Percentiles rank a stretch among this genome's conserved stretches.
phyloP scores from a whole-genome alignment of 2,113 vertebrate species.

The Neopipo cinnamomea region DNA sequence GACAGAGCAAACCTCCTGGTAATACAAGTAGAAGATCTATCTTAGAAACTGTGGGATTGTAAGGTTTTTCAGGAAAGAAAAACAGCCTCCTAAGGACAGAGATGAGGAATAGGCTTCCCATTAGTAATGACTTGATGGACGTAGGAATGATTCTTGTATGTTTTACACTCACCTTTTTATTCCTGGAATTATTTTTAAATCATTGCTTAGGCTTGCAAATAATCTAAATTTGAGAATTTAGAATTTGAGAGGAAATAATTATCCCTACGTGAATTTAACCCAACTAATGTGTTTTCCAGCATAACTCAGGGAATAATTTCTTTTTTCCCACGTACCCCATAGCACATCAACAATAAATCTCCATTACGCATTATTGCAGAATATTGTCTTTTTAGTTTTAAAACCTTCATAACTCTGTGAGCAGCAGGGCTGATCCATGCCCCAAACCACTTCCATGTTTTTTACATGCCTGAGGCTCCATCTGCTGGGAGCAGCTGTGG shows the following conservation, averaged over 20 bases:
- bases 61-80: background rate
- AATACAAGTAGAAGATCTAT: background rate
- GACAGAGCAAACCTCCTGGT: background rate
- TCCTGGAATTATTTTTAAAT: background rate
- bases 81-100: background rate
- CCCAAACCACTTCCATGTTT: background rate
- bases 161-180: background rate
- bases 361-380: background rate
- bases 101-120: background rate
- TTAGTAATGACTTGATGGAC: background rate
- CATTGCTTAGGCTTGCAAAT: background rate
- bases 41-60: background rate
- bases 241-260: background rate
- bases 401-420: background rate
- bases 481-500: background rate
- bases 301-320: background rate
- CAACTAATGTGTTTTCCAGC: background rate
- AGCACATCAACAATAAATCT: background rate
- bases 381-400: background rate
- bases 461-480: background rate
- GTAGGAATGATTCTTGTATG: background rate
- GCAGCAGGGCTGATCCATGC: background rate
- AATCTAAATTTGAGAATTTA: background rate
- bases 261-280: background rate
- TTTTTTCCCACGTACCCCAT: rapidly evolving